Percentiles rank a stretch among this genome's conserved stretches.
phyloP scores from a whole-genome alignment of 2,888 invertebrate genomes.

The Mythimna ferrago region DNA sequence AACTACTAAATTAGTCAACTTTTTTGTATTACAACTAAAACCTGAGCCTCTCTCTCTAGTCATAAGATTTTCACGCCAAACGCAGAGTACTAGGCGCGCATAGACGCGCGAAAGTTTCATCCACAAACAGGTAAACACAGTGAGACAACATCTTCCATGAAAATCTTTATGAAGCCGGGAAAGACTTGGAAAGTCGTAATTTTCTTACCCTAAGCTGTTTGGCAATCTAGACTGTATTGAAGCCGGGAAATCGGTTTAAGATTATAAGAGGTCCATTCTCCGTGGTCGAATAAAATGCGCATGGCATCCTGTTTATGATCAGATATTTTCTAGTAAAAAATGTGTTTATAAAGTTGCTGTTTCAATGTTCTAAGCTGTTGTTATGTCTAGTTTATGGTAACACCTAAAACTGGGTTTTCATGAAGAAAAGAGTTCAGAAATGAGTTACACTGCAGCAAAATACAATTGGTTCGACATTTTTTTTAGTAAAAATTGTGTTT shows the following conservation, averaged over 20 bases:
- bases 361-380: not conserved
- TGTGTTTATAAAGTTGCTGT: not conserved
- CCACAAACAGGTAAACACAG: conserved; percentile 41
- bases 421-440: not conserved
- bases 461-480: too few species aligned
- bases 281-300: conserved; percentile 12
- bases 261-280: conserved; percentile 27
- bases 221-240: conserved; percentile 44
- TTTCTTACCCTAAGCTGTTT: conserved; percentile 51
- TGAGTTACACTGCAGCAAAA: not conserved
- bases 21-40: too few species aligned
- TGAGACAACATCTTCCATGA: conserved; percentile 34
- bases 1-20: too few species aligned
- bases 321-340: conserved; percentile 1
- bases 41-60: too few species aligned
- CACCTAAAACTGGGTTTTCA: not conserved
- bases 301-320: conserved; percentile 7
- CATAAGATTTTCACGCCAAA: not conserved
- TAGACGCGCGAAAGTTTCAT: conserved; percentile 18
- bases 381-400: not conserved
- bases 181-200: conserved; percentile 41
- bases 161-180: conserved; percentile 30
- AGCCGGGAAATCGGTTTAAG: conserved; percentile 49
- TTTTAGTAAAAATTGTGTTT: too few species aligned
- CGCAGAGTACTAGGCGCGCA: not conserved